phyloP scores from a whole-genome alignment of 2,888 invertebrate genomes.

The Tenthredo mesomela region DNA sequence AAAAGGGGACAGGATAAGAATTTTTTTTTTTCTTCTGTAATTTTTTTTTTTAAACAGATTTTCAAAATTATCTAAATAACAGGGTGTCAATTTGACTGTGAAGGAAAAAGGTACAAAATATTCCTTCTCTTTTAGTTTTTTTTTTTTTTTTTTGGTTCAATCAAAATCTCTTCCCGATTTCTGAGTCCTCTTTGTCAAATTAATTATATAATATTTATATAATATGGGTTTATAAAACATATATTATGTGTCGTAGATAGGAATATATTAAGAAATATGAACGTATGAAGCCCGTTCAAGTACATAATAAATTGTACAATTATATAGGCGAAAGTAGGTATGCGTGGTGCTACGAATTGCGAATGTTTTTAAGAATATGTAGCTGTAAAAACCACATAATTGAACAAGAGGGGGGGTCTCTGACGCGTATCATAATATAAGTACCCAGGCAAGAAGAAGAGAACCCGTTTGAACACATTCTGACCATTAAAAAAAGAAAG shows the following conservation, averaged over 20 bases:
- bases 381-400: constrained; percentile 1
- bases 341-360: constrained; percentile 25
- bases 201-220: constrained; percentile 55
- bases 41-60: neutral
- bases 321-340: constrained; percentile 5
- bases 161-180: neutral
- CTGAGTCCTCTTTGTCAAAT: constrained; percentile 41
- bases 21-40: neutral
- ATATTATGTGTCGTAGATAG: constrained; percentile 54
- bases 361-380: constrained; percentile 8
- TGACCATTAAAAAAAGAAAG: neutral
- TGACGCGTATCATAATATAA: neutral
- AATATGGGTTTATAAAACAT: constrained; percentile 52
- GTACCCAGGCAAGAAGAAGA: neutral
- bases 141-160: neutral
- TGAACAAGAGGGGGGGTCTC: neutral
- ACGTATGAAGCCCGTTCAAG: constrained; percentile 34
- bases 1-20: constrained; percentile 19
- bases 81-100: neutral
- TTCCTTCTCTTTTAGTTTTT: neutral
- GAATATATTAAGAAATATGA: constrained; percentile 10
- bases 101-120: neutral
- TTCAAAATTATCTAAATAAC: constrained; percentile 15
- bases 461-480: neutral
- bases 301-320: constrained; percentile 26